Base-by-base conservation (phyloP, 2,888 invertebrate genomes). In the Syritta pipiens region DNA sequence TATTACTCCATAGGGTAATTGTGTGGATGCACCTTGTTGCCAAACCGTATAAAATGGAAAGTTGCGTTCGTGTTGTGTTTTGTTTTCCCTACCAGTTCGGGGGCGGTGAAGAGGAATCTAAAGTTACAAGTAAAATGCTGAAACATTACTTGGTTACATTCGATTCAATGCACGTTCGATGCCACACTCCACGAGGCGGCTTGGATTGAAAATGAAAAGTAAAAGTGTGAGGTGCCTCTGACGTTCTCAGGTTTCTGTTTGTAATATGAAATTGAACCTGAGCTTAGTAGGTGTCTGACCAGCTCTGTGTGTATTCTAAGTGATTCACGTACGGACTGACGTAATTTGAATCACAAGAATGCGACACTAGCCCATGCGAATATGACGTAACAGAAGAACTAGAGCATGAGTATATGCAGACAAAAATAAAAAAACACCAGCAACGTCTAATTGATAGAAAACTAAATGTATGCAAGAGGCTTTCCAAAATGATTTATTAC, bases 121-220 rank as follows among this genome's bases (percentile, higher is more conserved):
- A 28, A 63, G 57, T 69, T 69, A 59, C 76, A 14, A 69, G 22
- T 49, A 32, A 53, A 75, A 49, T 30, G 7, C 42, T 62, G 60
- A 53, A 75, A 68, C 68, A 49, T 42, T 59, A 40, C 57, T 9
- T 57, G 20, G 30, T 40, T 46, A 37, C 28, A 59, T 37, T 30
- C 17, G 30, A 40, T 71, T 55, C 48, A 46, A 46, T 63, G 60
- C 77, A 72, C 42, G 71, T 48, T 49, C 55, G 35, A 37, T 55
- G 72, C 49, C 48, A 60, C 67, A 37, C 60, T 35, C n/a, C n/a
- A n/a, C 53, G 57, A 57, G 53, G 48, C 62, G 57, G 62, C 57
- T 57, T 59, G 40, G 55, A 57, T 24, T 55, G 4, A 46, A 79
- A 79, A 79, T 74, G 67, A 79, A 79, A 79, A 79, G 79, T 72